Evolutionary conservation across 2,797 vertebrate genomes (phyloP).

Genomic region (Halcyon smyrnensis): DNA sequence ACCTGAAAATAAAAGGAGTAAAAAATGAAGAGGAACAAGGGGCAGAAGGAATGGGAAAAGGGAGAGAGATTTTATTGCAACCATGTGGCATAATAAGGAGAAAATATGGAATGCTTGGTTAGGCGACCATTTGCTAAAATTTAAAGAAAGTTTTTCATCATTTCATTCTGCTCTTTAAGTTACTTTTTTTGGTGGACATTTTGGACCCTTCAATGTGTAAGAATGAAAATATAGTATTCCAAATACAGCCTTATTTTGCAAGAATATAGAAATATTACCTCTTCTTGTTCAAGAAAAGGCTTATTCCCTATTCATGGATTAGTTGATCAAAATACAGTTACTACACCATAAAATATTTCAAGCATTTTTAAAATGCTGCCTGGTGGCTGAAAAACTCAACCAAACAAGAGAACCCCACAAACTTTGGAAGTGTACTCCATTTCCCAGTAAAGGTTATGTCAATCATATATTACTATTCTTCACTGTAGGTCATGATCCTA

Average conservation of each 20-base stretch:
- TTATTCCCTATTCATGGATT: neutral
- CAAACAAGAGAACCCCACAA: accelerated
- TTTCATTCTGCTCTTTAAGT: neutral
- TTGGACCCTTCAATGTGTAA: neutral
- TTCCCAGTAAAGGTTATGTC: neutral
- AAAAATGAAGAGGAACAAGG: neutral
- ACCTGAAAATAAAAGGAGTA: neutral
- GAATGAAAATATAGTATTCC: neutral
- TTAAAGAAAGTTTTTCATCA: accelerated
- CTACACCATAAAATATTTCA: neutral
- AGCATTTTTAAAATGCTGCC: neutral
- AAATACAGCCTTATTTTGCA: neutral
- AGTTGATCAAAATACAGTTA: neutral
- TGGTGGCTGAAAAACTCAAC: accelerated
- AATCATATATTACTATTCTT: neutral
- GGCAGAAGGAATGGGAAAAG: neutral
- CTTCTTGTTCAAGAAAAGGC: neutral
- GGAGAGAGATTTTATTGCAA: neutral
- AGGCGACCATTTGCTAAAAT: neutral
- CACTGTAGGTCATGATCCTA: neutral
- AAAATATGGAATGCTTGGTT: neutral
- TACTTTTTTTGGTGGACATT: neutral
- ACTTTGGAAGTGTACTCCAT: neutral
- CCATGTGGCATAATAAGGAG: accelerated
- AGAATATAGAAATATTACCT: neutral